Conservation (phyloP, 2,113 vertebrate species). For the Macheiramphus alcinus region DNA sequence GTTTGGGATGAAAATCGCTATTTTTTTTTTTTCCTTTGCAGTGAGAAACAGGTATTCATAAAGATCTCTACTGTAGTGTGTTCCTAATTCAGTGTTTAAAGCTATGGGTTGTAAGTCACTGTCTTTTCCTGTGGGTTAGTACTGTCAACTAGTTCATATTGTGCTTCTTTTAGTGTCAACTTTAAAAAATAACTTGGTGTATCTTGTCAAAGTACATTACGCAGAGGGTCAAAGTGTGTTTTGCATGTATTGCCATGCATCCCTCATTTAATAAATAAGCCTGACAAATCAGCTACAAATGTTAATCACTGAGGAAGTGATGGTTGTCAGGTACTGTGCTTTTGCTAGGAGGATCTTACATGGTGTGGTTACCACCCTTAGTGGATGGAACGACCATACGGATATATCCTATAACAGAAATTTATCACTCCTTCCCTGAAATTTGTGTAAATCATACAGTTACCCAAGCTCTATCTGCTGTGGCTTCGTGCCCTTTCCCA, state of each 20-base stretch:
- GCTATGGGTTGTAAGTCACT: not conserved
- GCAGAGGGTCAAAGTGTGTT: not conserved
- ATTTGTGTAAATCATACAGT: not conserved
- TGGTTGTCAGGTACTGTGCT: not conserved
- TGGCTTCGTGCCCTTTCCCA: not conserved
- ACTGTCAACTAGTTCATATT: not conserved
- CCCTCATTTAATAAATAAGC: not conserved
- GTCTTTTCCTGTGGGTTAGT: not conserved
- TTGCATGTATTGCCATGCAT: accelerated
- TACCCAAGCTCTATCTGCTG: not conserved
- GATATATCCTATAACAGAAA: not conserved
- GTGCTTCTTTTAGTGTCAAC: not conserved
- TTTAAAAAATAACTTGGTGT: not conserved
- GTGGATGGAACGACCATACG: accelerated
- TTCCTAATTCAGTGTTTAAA: not conserved
- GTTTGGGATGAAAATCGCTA: not conserved
- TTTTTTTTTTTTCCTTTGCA: not conserved
- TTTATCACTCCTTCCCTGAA: not conserved
- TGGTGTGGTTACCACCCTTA: not conserved
- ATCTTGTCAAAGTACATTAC: not conserved
- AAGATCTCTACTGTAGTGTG: not conserved
- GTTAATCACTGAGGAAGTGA: not conserved
- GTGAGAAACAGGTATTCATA: not conserved
- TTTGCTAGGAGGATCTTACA: not conserved
- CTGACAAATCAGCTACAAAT: not conserved